Percentiles rank a stretch among this genome's conserved stretches.
phyloP scores from a whole-genome alignment of 2,797 vertebrate genomes.

The Pantherophis alleghaniensis region DNA sequence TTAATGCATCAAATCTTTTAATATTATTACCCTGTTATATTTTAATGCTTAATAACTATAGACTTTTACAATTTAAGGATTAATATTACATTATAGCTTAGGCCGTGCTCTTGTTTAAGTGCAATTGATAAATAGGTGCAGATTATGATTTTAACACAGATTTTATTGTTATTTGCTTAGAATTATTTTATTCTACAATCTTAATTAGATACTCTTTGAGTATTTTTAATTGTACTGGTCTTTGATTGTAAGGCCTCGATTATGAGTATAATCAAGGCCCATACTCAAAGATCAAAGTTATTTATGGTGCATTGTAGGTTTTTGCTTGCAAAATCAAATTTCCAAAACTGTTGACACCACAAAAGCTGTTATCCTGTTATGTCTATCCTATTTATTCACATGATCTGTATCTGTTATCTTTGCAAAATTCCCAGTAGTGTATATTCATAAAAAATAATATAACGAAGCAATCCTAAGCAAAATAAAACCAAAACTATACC shows the following conservation, averaged over 20 bases:
- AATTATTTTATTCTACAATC: not conserved
- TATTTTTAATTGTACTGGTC: not conserved
- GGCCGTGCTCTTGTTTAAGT: not conserved
- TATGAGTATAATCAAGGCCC: not conserved
- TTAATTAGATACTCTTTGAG: not conserved
- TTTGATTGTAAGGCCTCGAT: not conserved
- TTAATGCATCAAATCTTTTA: not conserved
- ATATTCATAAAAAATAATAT: not conserved
- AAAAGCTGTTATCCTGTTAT: not conserved
- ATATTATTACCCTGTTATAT: not conserved
- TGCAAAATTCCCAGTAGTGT: not conserved
- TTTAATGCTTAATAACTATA: not conserved
- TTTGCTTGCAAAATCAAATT: not conserved
- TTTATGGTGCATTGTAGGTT: not conserved
- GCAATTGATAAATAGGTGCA: not conserved
- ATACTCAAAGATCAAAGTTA: not conserved
- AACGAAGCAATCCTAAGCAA: not conserved
- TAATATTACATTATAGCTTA: not conserved
- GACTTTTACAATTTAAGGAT: not conserved
- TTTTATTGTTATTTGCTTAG: not conserved
- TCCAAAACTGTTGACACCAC: not conserved
- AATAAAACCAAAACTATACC: not conserved
- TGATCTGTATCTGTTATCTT: not conserved
- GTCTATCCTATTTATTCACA: not conserved
- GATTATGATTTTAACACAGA: not conserved